phyloP scores from a whole-genome alignment of 2,888 invertebrate genomes.

The Hedychridium roseum region DNA sequence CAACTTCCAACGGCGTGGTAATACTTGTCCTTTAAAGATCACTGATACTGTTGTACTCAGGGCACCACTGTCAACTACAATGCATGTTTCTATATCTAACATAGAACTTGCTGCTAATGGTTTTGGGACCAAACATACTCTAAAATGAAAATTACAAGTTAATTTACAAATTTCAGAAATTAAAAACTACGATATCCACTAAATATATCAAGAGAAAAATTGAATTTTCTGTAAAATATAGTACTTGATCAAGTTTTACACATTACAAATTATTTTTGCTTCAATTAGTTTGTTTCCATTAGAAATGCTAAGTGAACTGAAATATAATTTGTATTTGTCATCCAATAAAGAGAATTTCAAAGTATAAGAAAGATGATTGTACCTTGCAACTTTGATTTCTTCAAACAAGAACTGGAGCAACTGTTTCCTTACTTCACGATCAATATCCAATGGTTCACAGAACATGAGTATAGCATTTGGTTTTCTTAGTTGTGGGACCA shows the following conservation, averaged over 20 bases:
- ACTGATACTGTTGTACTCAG: slow-evolving; percentile 63
- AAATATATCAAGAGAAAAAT: background rate
- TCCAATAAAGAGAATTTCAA: too few species aligned
- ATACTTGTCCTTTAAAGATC: slow-evolving; percentile 60
- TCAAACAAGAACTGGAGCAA: slow-evolving; percentile 62
- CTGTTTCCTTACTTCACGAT: slow-evolving; percentile 57
- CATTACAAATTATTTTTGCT: too few species aligned
- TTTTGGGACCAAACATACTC: slow-evolving; percentile 62
- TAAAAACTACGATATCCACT: slow-evolving; percentile 1
- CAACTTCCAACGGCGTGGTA: slow-evolving; percentile 57
- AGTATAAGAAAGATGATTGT: too few species aligned
- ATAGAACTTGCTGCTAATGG: slow-evolving; percentile 62
- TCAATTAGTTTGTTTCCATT: too few species aligned
- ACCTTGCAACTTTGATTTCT: slow-evolving; percentile 62
- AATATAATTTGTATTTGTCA: too few species aligned
- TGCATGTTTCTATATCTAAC: slow-evolving; percentile 60
- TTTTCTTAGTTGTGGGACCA: slow-evolving; percentile 55
- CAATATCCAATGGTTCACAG: slow-evolving; percentile 61
- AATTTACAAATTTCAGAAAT: background rate
- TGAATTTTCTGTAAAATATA: too few species aligned
- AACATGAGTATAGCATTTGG: slow-evolving; percentile 62
- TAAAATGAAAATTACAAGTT: slow-evolving; percentile 22
- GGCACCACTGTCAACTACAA: slow-evolving; percentile 64
- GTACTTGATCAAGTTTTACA: too few species aligned
- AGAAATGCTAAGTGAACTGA: too few species aligned